Conservation (phyloP, 2,888 invertebrate genomes). For the Cremastobaeus sp. region DNA sequence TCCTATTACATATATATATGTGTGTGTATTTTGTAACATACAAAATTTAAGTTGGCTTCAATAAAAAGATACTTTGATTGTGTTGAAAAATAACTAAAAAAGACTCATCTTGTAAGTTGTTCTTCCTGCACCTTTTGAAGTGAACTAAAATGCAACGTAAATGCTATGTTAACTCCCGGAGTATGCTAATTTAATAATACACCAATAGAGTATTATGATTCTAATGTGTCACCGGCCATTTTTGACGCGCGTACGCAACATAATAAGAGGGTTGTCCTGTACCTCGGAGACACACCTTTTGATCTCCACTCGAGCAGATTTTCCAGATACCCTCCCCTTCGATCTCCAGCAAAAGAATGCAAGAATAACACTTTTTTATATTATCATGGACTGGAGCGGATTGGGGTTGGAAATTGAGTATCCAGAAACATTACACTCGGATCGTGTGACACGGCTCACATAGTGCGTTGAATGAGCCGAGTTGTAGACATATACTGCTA, state of each 20-base stretch:
- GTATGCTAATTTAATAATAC: conserved; percentile 38
- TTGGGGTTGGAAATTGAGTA: conserved; percentile 52
- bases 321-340: conserved; percentile 38
- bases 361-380: conserved; percentile 61
- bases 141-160: neutral
- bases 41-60: too few species aligned
- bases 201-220: conserved; percentile 36
- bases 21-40: too few species aligned
- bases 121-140: conserved; percentile 20
- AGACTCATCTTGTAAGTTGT: conserved; percentile 13
- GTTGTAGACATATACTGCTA: conserved; percentile 35
- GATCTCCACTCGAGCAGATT: conserved; percentile 33
- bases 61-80: conserved; percentile 29
- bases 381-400: conserved; percentile 15
- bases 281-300: conserved; percentile 45
- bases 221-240: conserved; percentile 54
- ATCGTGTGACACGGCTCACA: conserved; percentile 62
- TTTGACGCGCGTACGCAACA: conserved; percentile 19
- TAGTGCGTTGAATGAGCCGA: conserved; percentile 60
- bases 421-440: conserved; percentile 59
- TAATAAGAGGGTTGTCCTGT: conserved; percentile 41
- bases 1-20: too few species aligned
- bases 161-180: conserved; percentile 33
- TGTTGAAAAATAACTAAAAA: too few species aligned
- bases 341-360: conserved; percentile 38